These are phyloP conservation scores for Hypsibius dujardini DNA, from an alignment of 1,140 invertebrate genomes.

Conservation along the genomic window DNA sequence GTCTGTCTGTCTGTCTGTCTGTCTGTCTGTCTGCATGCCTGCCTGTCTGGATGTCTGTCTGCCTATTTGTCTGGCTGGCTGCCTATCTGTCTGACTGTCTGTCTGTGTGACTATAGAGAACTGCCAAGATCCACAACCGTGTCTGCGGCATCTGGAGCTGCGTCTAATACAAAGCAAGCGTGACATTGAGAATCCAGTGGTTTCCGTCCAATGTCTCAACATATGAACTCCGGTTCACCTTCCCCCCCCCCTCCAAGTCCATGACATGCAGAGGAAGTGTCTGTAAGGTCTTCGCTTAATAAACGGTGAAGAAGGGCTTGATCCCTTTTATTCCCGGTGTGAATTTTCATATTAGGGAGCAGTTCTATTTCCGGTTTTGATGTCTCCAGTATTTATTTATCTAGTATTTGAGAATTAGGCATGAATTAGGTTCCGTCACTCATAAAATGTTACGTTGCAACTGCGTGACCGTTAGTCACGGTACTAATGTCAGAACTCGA, in stretches of 20 bases:
- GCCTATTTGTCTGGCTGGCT: too few relatives aligned
- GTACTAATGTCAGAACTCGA: too few relatives aligned
- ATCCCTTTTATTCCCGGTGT: background rate
- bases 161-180: constrained; percentile 52
- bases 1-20: too few relatives aligned
- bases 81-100: background rate
- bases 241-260: constrained; percentile 30
- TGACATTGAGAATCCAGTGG: constrained; percentile 47
- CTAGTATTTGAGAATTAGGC: background rate
- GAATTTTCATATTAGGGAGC: background rate
- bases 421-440: background rate
- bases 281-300: background rate
- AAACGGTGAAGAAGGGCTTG: background rate
- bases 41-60: too few relatives aligned
- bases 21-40: too few relatives aligned
- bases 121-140: constrained; percentile 25
- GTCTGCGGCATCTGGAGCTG: constrained; percentile 43
- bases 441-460: background rate
- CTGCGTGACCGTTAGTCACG: background rate
- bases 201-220: constrained; percentile 28
- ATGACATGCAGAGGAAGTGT: background rate
- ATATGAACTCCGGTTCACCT: constrained; percentile 23
- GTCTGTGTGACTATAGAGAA: constrained; percentile 20
- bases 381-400: background rate
- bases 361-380: too few relatives aligned